Conservation (phyloP, 2,113 vertebrate genomes). For the Sylvia atricapilla region DNA sequence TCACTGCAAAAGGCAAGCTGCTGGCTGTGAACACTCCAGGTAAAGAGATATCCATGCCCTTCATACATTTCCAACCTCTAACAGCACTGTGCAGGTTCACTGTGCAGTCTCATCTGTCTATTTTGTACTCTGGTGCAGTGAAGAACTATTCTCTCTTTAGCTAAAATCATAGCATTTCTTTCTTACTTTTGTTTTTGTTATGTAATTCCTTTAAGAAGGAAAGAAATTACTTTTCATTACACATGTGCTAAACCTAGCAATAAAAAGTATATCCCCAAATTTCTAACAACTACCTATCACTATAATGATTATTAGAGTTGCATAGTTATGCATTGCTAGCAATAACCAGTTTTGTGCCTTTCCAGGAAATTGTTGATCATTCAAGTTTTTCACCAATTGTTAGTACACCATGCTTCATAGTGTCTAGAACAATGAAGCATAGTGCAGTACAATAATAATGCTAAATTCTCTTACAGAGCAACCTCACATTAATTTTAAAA, state of each 20-base stretch:
- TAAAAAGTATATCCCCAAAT: not conserved
- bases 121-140: not conserved
- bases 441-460: not conserved
- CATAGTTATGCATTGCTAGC: not conserved
- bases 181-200: not conserved
- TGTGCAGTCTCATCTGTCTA: not conserved
- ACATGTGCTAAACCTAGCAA: not conserved
- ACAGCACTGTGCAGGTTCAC: not conserved
- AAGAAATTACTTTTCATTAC: not conserved
- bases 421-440: not conserved
- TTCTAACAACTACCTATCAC: not conserved
- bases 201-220: not conserved
- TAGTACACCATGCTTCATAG: not conserved
- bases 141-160: not conserved
- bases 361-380: not conserved
- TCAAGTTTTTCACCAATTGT: not conserved
- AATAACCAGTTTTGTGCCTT: not conserved
- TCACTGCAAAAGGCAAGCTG: not conserved
- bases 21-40: not conserved
- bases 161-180: not conserved
- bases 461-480: not conserved
- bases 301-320: not conserved
- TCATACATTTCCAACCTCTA: not conserved
- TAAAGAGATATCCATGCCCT: not conserved
- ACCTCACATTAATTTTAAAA: not conserved